Evolutionary conservation across 35 echinoderm and acorn worm species (phyloP).

Genomic region (Apostichopus japonicus): DNA sequence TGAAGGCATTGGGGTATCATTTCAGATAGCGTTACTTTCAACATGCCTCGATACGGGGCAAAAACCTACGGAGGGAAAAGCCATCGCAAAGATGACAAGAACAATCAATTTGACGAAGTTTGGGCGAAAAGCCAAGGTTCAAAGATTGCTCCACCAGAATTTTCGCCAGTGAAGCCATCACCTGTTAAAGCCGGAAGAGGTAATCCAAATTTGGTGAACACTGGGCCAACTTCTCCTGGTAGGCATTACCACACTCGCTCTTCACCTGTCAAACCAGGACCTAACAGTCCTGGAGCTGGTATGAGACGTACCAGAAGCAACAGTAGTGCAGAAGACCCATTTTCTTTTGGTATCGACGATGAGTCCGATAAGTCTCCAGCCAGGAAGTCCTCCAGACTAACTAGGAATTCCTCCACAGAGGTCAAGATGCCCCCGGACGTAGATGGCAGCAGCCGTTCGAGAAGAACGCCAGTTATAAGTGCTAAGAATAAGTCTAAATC

Average conservation of each 20-base stretch:
- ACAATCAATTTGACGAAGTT: conserved; percentile 35
- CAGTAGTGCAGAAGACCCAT: conserved; percentile 58
- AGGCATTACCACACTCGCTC: conserved; percentile 50
- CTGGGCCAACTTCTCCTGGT: not conserved
- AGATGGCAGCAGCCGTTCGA: conserved; percentile 5
- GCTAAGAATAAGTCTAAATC: not conserved
- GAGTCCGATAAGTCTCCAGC: conserved; percentile 21
- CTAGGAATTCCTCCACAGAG: conserved; percentile 12
- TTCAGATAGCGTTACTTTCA: not conserved
- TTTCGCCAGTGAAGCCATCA: conserved; percentile 37
- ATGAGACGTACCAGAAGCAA: conserved; percentile 44
- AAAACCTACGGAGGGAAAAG: conserved; percentile 56
- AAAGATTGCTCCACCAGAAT: conserved; percentile 29
- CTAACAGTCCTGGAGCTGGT: conserved; percentile 20
- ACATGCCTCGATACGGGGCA: conserved; percentile 58
- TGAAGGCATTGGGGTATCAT: not conserved
- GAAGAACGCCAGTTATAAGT: not conserved
- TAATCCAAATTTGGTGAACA: not conserved
- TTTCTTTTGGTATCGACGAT: conserved; percentile 43
- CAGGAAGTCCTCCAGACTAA: conserved; percentile 30
- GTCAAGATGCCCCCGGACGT: not conserved
- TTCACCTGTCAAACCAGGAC: conserved; percentile 15
- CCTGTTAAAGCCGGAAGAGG: conserved; percentile 1
- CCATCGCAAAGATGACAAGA: conserved; percentile 37
- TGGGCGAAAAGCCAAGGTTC: conserved; percentile 42